Conservation (phyloP, 2,113 vertebrate species). For the Pseudopipra pipra region DNA sequence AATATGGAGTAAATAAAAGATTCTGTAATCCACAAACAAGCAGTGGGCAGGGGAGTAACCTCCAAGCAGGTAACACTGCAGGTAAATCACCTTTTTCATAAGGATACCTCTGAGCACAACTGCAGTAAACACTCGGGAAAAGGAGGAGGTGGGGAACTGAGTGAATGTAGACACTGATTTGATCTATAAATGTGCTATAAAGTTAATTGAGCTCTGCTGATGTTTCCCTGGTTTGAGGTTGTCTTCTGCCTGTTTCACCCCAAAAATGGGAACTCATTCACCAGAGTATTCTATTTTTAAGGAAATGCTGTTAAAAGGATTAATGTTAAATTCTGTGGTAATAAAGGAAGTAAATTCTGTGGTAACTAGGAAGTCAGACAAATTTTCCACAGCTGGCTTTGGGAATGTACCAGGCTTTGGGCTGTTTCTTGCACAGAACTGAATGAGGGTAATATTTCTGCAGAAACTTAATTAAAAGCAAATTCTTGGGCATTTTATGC, state of each 20-base stretch:
- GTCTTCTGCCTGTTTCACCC: background rate
- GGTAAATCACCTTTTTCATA: background rate
- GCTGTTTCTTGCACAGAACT: background rate
- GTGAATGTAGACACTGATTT: background rate
- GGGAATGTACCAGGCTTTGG: background rate
- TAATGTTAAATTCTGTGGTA: background rate
- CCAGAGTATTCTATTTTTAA: background rate
- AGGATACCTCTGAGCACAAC: accelerated
- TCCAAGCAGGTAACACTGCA: accelerated
- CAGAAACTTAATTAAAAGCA: background rate
- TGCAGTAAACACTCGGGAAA: accelerated
- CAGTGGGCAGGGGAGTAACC: accelerated
- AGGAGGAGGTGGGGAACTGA: background rate
- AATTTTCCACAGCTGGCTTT: background rate
- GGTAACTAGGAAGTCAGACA: background rate
- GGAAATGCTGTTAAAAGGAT: background rate
- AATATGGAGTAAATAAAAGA: background rate
- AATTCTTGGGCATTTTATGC: background rate
- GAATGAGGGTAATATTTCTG: background rate
- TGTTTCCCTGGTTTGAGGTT: background rate
- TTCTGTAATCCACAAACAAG: background rate
- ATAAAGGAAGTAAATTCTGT: background rate
- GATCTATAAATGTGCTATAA: accelerated
- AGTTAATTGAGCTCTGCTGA: no score
- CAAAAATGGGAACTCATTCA: background rate